Percentiles rank a stretch among this genome's conserved stretches.
Conservation (phyloP, 2,888 invertebrate species). For the Tryphoninae sp. region DNA sequence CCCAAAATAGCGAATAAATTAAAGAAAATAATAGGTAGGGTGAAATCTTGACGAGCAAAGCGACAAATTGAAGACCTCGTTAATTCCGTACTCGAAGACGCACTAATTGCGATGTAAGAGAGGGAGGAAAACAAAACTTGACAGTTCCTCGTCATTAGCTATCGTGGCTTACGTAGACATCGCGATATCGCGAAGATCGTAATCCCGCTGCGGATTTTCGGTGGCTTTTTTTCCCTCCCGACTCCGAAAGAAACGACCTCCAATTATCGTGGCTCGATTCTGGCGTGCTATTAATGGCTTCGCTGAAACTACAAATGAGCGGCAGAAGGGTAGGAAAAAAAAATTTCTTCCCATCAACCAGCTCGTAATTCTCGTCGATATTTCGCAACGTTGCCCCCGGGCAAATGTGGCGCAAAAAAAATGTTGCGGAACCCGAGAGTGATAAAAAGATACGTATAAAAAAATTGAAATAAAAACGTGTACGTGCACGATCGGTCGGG, state of each 20-base stretch:
- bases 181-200: neutral
- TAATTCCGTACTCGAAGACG: constrained; percentile 20
- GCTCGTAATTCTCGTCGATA: neutral
- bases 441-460: neutral
- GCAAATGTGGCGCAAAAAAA: too few species aligned
- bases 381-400: neutral
- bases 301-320: constrained; percentile 4
- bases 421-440: neutral
- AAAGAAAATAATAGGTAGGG: neutral
- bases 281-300: constrained; percentile 15
- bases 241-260: constrained; percentile 20
- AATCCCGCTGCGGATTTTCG: neutral
- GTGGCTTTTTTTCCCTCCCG: neutral
- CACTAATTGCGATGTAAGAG: constrained; percentile 34
- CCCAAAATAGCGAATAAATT: neutral
- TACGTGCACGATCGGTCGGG: neutral
- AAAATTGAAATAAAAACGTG: neutral
- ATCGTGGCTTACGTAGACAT: neutral
- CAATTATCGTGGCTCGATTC: constrained; percentile 28
- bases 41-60: neutral
- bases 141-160: constrained; percentile 16
- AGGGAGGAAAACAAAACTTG: constrained; percentile 1
- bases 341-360: neutral
- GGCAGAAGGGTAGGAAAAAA: neutral
- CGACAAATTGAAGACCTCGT: constrained; percentile 26